Base-by-base conservation (phyloP, 2,113 vertebrate species). In the Rhinopithecus roxellana region DNA sequence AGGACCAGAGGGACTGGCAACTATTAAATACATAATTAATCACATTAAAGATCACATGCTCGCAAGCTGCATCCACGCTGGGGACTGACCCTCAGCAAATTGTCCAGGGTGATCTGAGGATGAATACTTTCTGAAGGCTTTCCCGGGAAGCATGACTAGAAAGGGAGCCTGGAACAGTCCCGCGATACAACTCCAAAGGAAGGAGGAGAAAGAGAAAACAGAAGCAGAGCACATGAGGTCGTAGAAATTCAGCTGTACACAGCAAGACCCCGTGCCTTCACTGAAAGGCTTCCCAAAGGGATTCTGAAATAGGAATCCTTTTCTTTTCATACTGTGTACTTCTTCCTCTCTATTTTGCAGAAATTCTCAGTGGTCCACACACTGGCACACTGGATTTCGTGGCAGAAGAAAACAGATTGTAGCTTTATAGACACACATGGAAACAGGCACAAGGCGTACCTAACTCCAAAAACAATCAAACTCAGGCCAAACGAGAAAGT, bases 61-160 rank as follows among this genome's bases (percentile, higher is more conserved):
- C 93, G 78, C 81, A 32, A 35, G 16, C 67, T n/a, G 20, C 86
- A 52, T 91, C 92, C 94, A 7, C 3, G 18, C 90, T 97, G 84
- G 69, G n/a, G 64, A 92, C 75, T 70, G 92, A 96, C 85, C 95
- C 93, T 83, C 90, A 90, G 97, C 85, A 93, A 96, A 89, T 97
- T 94, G 70, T 91, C 5, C n/a, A 32, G n/a, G 77, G 61, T 84
- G 70, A 90, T 30, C 27, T 45, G 48, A 90, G 72, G 75, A 93
- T 38, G 55, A 95, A 82, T 38, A 50, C 74, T 84, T 35, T 40
- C 61, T 0, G 1, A 95, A 90, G 97, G 80, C 81, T 69, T 95
- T 97, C 83, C 78, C 95, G 97, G 97, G 97, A 95, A 97, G 84
- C 90, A n/a, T 38, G 91, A 95, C 90, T 43, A 16, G 52, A 67